Conservation (phyloP, 2,888 invertebrate genomes). For the Aricia artaxerxes region DNA sequence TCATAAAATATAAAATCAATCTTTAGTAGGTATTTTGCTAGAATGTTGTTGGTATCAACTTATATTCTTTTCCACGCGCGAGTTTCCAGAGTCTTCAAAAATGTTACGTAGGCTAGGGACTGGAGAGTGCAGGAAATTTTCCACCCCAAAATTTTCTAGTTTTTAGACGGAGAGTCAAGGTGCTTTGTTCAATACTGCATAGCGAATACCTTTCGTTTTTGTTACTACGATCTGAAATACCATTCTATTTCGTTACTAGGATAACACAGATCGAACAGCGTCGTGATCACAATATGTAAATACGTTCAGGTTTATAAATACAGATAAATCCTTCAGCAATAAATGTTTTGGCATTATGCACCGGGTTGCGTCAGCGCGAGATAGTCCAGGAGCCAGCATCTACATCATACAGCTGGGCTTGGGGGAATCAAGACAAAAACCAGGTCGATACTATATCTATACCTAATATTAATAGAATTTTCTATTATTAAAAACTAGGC, state of each 20-base stretch:
- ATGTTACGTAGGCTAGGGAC: no score
- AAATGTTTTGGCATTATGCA: constrained; percentile 35
- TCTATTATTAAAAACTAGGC: background rate
- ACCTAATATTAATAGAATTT: background rate
- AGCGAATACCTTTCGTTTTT: background rate
- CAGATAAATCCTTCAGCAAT: constrained; percentile 34
- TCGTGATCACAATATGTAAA: constrained; percentile 30
- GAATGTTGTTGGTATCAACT: no score
- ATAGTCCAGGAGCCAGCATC: constrained; percentile 28
- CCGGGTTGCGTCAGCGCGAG: constrained; percentile 33
- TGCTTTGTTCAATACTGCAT: no score
- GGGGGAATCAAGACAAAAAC: constrained; percentile 7
- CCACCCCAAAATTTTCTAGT: no score
- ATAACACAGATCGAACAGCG: background rate
- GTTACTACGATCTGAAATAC: background rate
- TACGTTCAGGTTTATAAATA: constrained; percentile 32
- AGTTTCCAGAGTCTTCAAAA: no score
- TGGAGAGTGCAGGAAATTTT: no score
- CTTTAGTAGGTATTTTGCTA: no score
- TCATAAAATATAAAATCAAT: no score
- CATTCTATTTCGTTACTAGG: background rate
- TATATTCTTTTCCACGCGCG: no score
- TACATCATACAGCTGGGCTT: constrained; percentile 10
- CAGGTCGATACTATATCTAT: constrained; percentile 1
- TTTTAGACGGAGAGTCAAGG: no score